phyloP scores from a whole-genome alignment of 1,140 invertebrate species.

The Drosophila nannoptera region DNA sequence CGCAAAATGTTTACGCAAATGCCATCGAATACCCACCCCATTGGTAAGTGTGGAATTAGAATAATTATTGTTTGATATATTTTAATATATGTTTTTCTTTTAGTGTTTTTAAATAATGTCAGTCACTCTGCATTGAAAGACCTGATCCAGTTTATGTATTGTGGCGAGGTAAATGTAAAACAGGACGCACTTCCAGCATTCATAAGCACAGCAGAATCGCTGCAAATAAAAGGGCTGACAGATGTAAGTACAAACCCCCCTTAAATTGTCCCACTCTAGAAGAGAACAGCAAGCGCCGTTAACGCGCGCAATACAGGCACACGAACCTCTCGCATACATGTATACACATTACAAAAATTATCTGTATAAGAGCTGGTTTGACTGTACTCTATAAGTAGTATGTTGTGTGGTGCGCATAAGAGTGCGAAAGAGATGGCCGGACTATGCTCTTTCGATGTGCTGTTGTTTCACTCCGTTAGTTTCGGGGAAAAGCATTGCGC shows the following conservation, averaged over 20 bases:
- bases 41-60: slow-evolving; percentile 79
- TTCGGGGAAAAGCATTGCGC: slow-evolving; percentile 1
- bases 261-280: slow-evolving; percentile 6
- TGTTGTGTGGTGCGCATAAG: slow-evolving; percentile 5
- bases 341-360: slow-evolving; percentile 3
- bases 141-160: slow-evolving; percentile 92
- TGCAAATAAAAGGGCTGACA: slow-evolving; percentile 91
- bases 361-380: slow-evolving; percentile 66
- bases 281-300: slow-evolving; percentile 42
- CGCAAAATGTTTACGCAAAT: slow-evolving; percentile 87
- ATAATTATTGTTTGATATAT: neutral
- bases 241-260: slow-evolving; percentile 67
- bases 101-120: slow-evolving; percentile 91
- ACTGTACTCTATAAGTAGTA: slow-evolving; percentile 63
- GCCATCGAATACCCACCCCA: slow-evolving; percentile 82
- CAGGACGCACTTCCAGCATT: slow-evolving; percentile 90
- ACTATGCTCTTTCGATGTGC: neutral
- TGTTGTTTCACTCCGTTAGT: slow-evolving; percentile 29
- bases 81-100: slow-evolving; percentile 54
- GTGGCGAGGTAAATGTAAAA: slow-evolving; percentile 91
- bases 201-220: slow-evolving; percentile 90
- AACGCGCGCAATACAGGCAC: slow-evolving; percentile 56
- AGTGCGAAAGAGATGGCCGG: slow-evolving; percentile 28
- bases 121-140: slow-evolving; percentile 87
- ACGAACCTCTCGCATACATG: slow-evolving; percentile 5